Percentiles rank a stretch among this genome's conserved stretches.
phyloP scores from a whole-genome alignment of 2,797 vertebrate genomes.

The Neoniphon sammara region DNA sequence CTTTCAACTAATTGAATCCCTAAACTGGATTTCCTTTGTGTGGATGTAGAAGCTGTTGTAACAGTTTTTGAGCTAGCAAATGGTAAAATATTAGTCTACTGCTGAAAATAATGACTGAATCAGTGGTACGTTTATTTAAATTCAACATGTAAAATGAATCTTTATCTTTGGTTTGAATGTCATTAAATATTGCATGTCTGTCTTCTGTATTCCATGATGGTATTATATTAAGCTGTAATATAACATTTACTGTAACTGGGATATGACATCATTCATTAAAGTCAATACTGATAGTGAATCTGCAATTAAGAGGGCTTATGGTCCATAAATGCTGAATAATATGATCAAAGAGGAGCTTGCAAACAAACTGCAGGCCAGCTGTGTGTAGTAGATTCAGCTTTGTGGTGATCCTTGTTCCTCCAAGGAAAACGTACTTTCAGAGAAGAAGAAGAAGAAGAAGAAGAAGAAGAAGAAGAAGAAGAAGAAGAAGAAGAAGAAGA shows the following conservation, averaged over 20 bases:
- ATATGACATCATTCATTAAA: slow-evolving; percentile 27
- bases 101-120: no score
- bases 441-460: not conserved
- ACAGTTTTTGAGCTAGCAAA: no score
- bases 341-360: slow-evolving; percentile 30
- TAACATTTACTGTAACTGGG: slow-evolving; percentile 38
- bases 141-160: no score
- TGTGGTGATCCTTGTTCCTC: not conserved
- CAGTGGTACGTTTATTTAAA: no score
- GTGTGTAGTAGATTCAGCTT: not conserved
- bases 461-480: no score
- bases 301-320: not conserved
- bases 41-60: no score
- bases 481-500: not conserved
- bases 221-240: slow-evolving; percentile 42
- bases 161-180: no score
- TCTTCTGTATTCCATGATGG: slow-evolving; percentile 24
- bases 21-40: no score
- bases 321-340: slow-evolving; percentile 27
- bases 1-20: not conserved
- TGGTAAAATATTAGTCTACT: no score
- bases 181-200: slow-evolving; percentile 1
- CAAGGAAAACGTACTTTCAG: no score
- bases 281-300: slow-evolving; percentile 21
- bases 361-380: not conserved